These are phyloP conservation scores for Poecilia gillii DNA, from an alignment of 2,797 vertebrate genomes.

Conservation along the genomic window DNA sequence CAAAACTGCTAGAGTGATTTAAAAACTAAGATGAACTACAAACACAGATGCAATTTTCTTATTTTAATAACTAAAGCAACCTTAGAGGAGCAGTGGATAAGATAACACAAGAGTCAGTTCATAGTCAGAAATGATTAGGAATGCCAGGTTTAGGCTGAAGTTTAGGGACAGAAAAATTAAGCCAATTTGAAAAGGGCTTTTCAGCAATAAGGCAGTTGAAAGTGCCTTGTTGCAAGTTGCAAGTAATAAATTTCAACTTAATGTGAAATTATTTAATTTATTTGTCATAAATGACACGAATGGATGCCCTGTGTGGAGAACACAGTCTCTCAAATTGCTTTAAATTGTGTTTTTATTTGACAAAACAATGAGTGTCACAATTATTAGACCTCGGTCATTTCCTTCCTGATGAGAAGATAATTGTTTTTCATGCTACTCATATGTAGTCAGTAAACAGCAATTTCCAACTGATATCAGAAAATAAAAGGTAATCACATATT, in stretches of 20 bases:
- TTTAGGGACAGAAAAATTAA: not conserved
- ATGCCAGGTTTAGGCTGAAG: not conserved
- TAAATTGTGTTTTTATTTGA: not conserved
- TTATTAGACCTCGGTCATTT: conserved; percentile 28
- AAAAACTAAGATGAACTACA: conserved; percentile 1
- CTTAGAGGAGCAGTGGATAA: not conserved
- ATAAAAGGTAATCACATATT: conserved; percentile 10
- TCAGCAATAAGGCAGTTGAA: not conserved
- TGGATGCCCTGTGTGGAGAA: not conserved
- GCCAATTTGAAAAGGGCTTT: not conserved
- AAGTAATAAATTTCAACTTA: not conserved
- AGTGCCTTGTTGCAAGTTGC: not conserved
- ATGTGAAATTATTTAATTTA: not conserved
- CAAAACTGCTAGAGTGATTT: not conserved
- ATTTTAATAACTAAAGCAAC: not conserved
- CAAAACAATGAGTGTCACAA: conserved; percentile 30
- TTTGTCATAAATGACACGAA: not conserved
- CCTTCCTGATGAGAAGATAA: conserved; percentile 25
- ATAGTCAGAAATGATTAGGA: not conserved
- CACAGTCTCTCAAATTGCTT: not conserved
- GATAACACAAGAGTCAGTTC: not conserved
- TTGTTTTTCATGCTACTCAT: conserved; percentile 10
- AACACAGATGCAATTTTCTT: not conserved
- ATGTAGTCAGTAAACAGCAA: conserved; percentile 9
- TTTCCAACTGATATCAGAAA: conserved; percentile 14